Evolutionary conservation across 2,113 vertebrate species (phyloP).

Genomic region (Paradisaea rubra): DNA sequence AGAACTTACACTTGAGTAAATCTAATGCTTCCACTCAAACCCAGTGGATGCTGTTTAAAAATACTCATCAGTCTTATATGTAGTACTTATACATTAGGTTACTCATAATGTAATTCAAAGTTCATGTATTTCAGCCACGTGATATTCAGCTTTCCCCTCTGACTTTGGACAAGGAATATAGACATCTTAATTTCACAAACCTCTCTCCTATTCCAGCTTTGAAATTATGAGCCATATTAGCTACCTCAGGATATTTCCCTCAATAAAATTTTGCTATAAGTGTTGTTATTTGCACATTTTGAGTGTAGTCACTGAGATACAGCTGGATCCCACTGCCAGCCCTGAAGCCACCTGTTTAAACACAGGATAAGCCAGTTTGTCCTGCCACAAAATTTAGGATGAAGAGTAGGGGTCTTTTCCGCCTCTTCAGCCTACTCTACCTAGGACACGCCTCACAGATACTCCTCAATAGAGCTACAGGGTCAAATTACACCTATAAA

Average conservation of each 20-base stretch:
- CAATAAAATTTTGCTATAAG: neutral
- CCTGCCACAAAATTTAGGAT: neutral
- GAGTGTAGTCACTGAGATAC: neutral
- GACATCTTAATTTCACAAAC: neutral
- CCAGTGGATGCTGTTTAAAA: neutral
- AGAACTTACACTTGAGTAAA: neutral
- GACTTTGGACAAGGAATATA: neutral
- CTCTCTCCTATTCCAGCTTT: neutral
- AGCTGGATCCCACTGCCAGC: neutral
- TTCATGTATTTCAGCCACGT: neutral
- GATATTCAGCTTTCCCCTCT: neutral
- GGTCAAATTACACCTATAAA: neutral
- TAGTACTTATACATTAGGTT: neutral
- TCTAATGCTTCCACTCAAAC: neutral
- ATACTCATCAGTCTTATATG: neutral
- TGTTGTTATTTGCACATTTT: neutral
- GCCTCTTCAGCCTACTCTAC: neutral
- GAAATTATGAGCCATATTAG: neutral
- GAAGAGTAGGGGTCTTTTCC: neutral
- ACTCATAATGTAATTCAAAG: neutral
- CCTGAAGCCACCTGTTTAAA: neutral
- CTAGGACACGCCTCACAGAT: neutral
- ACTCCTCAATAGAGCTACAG: neutral
- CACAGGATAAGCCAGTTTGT: neutral
- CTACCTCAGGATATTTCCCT: neutral